Base-by-base conservation (phyloP, 2,797 vertebrate genomes). In the Triplophysa bombifrons region DNA sequence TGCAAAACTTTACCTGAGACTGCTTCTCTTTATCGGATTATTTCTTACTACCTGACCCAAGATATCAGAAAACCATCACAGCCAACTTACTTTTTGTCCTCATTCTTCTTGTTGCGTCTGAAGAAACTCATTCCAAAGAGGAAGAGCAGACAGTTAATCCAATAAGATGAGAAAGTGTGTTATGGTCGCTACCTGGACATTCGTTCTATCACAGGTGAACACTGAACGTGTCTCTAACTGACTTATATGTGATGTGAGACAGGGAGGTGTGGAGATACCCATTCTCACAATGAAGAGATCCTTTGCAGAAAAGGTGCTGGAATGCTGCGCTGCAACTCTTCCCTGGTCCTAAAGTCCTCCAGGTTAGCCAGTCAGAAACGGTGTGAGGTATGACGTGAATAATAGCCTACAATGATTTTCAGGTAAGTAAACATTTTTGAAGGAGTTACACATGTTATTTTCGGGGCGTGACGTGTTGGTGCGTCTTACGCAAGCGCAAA, bases 71-170 rank as follows among this genome's bases (percentile, higher is more conserved):
- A 55, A 20, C 17, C 2, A 55, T 20, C 9, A n/a, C 53, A 55
- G 19, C 7, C 51, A 41, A 92, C 92, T 94, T 86, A 95, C 94
- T 87, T 88, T 82, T 89, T 89, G 71, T 51, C 65, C 84, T 91
- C 91, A 88, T 90, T 82, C 85, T 82, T 92, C 91, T 89, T 94
- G 84, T 85, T 91, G 69, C 89, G 88, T 83, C 85, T 93, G 89
- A 84, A 92, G 74, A 94, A 94, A 93, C 91, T 94, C 94, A 95
- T 95, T 61, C 90, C 91, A 86, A 86, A 38, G 12, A 41, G 25
- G 51, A 82, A 79, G 67, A 63, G 70, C 55, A 20, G 38, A 48
- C 27, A 9, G 12, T 56, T 44, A 72, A 56, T 76, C 79, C 74
- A 77, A 50, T 30, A 41, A 50, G 58, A 74, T 6, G 27, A 68